These are phyloP conservation scores for Crematogaster levior DNA, from an alignment of 2,888 invertebrate species.

Conservation along the genomic window DNA sequence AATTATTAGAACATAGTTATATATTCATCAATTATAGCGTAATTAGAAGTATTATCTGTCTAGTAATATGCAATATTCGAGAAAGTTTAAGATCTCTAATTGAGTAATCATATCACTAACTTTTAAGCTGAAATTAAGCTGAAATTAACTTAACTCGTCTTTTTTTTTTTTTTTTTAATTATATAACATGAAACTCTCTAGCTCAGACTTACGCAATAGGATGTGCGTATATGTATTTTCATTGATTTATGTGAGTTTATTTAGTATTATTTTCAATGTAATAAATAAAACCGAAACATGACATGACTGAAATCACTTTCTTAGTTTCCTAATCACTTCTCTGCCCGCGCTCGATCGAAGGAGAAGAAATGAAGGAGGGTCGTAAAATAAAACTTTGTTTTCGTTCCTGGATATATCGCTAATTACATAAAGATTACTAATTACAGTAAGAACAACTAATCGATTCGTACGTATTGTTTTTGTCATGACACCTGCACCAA, in stretches of 20 bases:
- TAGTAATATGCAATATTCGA: neutral
- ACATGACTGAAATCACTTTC: neutral
- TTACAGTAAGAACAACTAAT: slow-evolving; percentile 9
- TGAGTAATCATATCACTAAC: slow-evolving; percentile 2
- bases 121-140: neutral
- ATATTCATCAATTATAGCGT: neutral
- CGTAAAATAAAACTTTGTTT: slow-evolving; percentile 24
- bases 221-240: neutral
- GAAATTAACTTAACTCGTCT: too few species aligned
- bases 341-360: neutral
- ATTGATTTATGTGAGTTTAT: slow-evolving; percentile 19
- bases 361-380: neutral
- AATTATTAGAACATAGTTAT: neutral
- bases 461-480: neutral
- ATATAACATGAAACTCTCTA: slow-evolving; percentile 16
- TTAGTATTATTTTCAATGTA: neutral
- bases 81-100: slow-evolving; percentile 3
- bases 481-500: neutral
- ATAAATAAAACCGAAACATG: slow-evolving; percentile 7
- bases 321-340: neutral
- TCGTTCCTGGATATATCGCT: neutral
- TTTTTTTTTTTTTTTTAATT: slow-evolving; percentile 2
- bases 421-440: slow-evolving; percentile 15
- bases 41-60: neutral
- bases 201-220: neutral